Conservation (phyloP, 2,888 invertebrate genomes). For the Acleris sparsana region DNA sequence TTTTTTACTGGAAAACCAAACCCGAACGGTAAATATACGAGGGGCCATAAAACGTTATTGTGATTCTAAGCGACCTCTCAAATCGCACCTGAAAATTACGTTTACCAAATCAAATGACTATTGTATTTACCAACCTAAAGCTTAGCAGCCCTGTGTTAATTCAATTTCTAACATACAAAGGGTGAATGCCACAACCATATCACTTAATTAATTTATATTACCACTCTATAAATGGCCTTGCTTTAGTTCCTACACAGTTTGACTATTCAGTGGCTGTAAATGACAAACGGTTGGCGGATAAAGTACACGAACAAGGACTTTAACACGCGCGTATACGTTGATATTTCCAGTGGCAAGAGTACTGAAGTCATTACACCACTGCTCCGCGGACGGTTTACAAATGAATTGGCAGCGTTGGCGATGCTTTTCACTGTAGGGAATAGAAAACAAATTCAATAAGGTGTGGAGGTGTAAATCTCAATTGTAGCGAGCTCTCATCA, state of each 20-base stretch:
- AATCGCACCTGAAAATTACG: too few species aligned
- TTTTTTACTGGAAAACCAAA: constrained; percentile 12
- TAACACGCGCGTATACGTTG: background rate
- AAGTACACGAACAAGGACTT: constrained; percentile 1
- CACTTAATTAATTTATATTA: constrained; percentile 26
- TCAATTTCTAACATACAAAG: background rate
- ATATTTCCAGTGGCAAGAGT: background rate
- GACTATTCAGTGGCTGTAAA: constrained; percentile 36
- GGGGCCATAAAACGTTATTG: constrained; percentile 7
- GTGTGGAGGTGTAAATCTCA: constrained; percentile 63
- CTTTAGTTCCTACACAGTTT: constrained; percentile 28
- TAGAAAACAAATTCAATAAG: constrained; percentile 62
- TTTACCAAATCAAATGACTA: too few species aligned
- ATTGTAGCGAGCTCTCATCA: constrained; percentile 59
- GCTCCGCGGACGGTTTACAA: constrained; percentile 49
- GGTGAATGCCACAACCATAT: background rate
- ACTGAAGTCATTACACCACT: constrained; percentile 39
- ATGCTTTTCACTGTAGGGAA: constrained; percentile 43
- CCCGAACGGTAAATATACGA: background rate
- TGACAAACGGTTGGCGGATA: constrained; percentile 24
- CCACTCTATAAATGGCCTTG: constrained; percentile 17
- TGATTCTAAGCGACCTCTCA: background rate
- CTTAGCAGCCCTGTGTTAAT: background rate
- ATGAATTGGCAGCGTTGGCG: constrained; percentile 48
- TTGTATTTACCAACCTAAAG: too few species aligned